Conservation (phyloP, 2,113 vertebrate species). For the Lepisosteus oculatus region DNA sequence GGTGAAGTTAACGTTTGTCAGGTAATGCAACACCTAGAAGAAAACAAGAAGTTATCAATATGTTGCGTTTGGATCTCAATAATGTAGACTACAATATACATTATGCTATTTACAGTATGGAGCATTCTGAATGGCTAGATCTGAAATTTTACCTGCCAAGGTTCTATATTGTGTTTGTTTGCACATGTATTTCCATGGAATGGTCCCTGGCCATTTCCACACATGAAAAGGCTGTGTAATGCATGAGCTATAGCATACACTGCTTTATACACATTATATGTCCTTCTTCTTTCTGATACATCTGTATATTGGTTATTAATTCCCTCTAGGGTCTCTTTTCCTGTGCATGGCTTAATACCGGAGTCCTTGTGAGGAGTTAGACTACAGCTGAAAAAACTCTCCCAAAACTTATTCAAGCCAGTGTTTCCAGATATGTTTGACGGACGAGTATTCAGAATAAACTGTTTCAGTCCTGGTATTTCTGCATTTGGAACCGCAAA, state of each 20-base stretch:
- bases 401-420: conserved; percentile 13
- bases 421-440: neutral
- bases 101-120: neutral
- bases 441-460: conserved; percentile 4
- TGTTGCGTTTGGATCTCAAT: too few species aligned
- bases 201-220: conserved; percentile 20
- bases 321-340: conserved; percentile 1
- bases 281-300: neutral
- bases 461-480: conserved; percentile 18
- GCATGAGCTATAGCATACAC: conserved; percentile 14
- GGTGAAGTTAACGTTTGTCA: conserved; percentile 42
- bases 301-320: conserved; percentile 4
- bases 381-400: conserved; percentile 1
- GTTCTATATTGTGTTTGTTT: conserved; percentile 12
- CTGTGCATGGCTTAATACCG: conserved; percentile 2
- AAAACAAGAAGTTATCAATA: neutral
- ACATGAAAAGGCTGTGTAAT: conserved; percentile 23
- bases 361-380: neutral
- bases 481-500: conserved; percentile 23
- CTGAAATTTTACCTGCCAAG: conserved; percentile 27
- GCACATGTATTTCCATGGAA: conserved; percentile 30
- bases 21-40: conserved; percentile 38
- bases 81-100: too few species aligned
- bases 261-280: conserved; percentile 16
- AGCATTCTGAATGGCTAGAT: too few species aligned